Base-by-base conservation (phyloP, 92 coral and sea anemone species). In the Epizoanthus ramosus region DNA sequence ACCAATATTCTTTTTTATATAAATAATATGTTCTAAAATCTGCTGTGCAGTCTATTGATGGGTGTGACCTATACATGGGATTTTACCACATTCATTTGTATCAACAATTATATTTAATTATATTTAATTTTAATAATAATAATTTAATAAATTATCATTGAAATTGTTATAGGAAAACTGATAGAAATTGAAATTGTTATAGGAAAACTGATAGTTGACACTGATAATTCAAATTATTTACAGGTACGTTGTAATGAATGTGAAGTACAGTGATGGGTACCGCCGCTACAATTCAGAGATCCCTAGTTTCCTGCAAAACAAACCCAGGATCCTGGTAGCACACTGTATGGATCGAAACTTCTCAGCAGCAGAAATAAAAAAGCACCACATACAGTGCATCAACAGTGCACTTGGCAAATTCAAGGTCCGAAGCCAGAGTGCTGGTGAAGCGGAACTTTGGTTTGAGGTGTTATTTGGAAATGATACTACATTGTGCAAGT, bases 271-370 rank as follows among this genome's bases (percentile, higher is more conserved):
- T 22, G 45, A 53, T 6, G 85, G 75, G 35, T 80, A 80, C 74
- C 74, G 75, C n/a, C 41, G 39, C 52, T 67, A 80, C 85, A 68
- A 24, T 24, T 66, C 25, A 15, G 25, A 80, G 25, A 80, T 67
- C 14, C 85, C 64, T 8, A 60, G 43, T 31, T 80, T 80, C 63
- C 60, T 80, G 53, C 22, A 19, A 37, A 66, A 80, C 10, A 56
- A 63, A 2, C 75, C 74, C 21, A 80, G 85, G 39, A 50, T 80
- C 39, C 65, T 80, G 22, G 85, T 80, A 8, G 85, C 39, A 56
- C 85, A 80, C 53, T 57, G 72, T 52, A 66, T 67, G 65, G 63
- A 80, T 8, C 8, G 37, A 8, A 6, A 3, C 0, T 45, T 71
- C 3, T 15, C 75, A 47, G 75, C 75, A 43, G 33, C 58, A 6